These are phyloP conservation scores for Melieria picta DNA, from an alignment of 2,888 invertebrate genomes.

Conservation along the genomic window DNA sequence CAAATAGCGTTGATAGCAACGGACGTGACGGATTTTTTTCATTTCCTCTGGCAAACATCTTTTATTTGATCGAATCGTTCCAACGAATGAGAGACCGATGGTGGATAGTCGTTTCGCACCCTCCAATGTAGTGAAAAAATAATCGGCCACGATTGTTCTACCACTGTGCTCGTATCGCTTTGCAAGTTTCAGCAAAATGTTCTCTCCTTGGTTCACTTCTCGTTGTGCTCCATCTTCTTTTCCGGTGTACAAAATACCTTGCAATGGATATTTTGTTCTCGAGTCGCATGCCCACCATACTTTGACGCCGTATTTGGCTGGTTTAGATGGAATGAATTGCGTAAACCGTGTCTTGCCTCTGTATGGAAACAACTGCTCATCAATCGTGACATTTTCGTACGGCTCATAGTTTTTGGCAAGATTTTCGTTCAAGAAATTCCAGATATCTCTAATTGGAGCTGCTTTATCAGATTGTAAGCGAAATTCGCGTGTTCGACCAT, in stretches of 20 bases:
- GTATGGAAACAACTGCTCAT: conserved; percentile 33
- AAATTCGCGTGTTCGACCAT: conserved; percentile 44
- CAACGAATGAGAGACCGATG: conserved; percentile 34
- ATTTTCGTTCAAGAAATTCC: conserved; percentile 36
- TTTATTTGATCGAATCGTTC: conserved; percentile 37
- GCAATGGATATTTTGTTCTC: conserved; percentile 29
- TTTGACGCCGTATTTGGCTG: conserved; percentile 32
- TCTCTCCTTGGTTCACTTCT: conserved; percentile 41
- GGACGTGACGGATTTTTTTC: conserved; percentile 30
- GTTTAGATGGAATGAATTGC: conserved; percentile 34
- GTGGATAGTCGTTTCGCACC: conserved; percentile 28
- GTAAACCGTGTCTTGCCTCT: conserved; percentile 18
- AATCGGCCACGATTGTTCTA: conserved; percentile 35
- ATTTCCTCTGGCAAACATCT: conserved; percentile 36
- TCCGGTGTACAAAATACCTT: conserved; percentile 35
- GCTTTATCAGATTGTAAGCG: conserved; percentile 22
- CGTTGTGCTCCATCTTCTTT: conserved; percentile 27
- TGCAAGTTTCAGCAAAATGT: conserved; percentile 37
- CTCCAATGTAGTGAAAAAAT: conserved; percentile 29
- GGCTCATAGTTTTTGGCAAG: conserved; percentile 30
- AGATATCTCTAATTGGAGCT: conserved; percentile 30
- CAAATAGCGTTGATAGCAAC: conserved; percentile 33
- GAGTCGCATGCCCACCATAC: conserved; percentile 32
- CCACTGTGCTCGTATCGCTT: conserved; percentile 33
- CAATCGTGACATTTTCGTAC: conserved; percentile 33